Base-by-base conservation (phyloP, 1,140 invertebrate genomes). In the Conopomorpha cramerella region DNA sequence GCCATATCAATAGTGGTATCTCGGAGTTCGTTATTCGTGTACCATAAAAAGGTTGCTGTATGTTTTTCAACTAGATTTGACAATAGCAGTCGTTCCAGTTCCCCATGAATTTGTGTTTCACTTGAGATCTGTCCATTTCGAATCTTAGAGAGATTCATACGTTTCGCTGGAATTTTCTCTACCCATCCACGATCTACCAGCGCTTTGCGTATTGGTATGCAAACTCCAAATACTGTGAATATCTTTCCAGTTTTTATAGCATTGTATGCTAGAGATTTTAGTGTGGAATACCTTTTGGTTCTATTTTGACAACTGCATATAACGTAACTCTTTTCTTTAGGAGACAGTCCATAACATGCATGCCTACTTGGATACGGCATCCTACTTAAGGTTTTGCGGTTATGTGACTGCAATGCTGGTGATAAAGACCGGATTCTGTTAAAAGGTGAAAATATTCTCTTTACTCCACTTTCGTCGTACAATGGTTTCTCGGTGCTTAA, bases 1-100 rank as follows among this genome's bases (percentile, higher is more conserved):
- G 36, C 51, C 55, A 73, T 51, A 41, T 60, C 48, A 42, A 72
- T 53, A 42, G 76, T 19, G 51, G 61, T 34, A 55, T 71, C 40
- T 45, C 65, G 39, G 52, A 68, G 8, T 45, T 55, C 49, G 43
- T 79, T 42, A 52, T 63, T 73, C 16, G 67, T 58, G 25, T 66
- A 60, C 83, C 83, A 86, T 38, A 84, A 76, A 42, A 85, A 81
- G 45, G 83, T 82, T 1, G 84, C 70, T 38, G 64, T 76, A 41
- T 73, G 61, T 43, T 78, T 79, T 38, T 72, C 73, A n/a, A 85
- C 66, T 39, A 85, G 63, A 57, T 83, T 83, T 0, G 84, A 84
- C 14, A 82, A 48, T 28, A 80, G 49, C 19, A 81, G 57, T 41
- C 58, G 51, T 49, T 73, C 68, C 28, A 73, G 41, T 38, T 73